Conservation (phyloP, 2,888 invertebrate genomes). For the Pyrgus malvae region DNA sequence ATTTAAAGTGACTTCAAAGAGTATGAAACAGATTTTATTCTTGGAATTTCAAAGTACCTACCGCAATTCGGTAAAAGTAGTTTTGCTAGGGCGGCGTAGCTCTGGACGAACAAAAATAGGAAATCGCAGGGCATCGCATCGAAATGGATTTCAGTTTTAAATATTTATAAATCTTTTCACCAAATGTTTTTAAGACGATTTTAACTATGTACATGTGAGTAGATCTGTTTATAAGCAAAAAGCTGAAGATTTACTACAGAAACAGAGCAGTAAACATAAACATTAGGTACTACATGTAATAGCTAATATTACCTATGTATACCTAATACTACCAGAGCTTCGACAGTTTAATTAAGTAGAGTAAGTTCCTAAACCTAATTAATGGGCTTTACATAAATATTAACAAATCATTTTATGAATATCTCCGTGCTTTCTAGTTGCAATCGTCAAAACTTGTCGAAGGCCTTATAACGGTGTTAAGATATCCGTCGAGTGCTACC, state of each 20-base stretch:
- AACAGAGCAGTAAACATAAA: not conserved
- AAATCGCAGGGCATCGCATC: constrained; percentile 7
- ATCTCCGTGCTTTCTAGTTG: no score
- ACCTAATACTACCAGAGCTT: no score
- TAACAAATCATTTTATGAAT: no score
- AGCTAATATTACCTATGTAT: no score
- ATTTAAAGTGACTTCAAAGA: not conserved
- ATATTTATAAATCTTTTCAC: constrained; percentile 2
- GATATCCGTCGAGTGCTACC: no score
- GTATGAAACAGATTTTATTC: not conserved
- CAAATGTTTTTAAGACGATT: not conserved
- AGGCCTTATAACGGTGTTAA: no score
- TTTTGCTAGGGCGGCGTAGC: constrained; percentile 15
- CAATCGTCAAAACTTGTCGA: no score
- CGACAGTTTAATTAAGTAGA: no score
- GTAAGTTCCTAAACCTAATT: no score
- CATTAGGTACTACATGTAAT: no score
- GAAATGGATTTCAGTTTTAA: constrained; percentile 4
- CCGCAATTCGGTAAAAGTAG: not conserved
- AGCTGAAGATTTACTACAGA: not conserved
- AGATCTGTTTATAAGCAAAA: not conserved
- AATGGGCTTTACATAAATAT: no score
- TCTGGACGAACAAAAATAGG: constrained; percentile 30
- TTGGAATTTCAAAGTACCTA: not conserved
- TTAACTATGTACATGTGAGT: not conserved